These are phyloP conservation scores for Polypterus senegalus DNA, from an alignment of 2,113 vertebrate species.

Conservation along the genomic window DNA sequence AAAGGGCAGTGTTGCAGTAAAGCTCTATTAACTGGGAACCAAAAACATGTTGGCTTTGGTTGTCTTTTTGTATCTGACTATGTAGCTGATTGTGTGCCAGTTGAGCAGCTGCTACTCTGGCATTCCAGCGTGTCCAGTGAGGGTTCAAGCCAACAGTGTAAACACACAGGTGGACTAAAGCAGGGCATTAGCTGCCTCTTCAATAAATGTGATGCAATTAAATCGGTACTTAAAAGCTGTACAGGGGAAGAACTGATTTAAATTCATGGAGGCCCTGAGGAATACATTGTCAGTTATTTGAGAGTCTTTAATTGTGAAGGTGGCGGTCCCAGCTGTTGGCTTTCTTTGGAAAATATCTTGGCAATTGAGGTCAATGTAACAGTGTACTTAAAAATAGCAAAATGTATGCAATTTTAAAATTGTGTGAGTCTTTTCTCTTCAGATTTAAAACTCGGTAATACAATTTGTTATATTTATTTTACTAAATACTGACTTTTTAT, in stretches of 20 bases:
- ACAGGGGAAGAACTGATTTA: conserved; percentile 43
- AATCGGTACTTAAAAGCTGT: conserved; percentile 15
- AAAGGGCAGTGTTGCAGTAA: conserved; percentile 16
- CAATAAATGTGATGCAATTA: neutral
- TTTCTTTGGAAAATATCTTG: neutral
- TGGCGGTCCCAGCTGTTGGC: conserved; percentile 28
- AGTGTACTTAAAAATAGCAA: neutral
- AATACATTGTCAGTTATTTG: conserved; percentile 40
- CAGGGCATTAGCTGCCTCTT: neutral
- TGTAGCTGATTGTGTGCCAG: conserved; percentile 25
- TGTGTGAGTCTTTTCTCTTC: too few species aligned
- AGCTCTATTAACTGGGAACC: neutral
- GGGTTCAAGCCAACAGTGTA: neutral
- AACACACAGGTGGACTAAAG: neutral
- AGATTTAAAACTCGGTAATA: too few species aligned
- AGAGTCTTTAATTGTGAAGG: conserved; percentile 40
- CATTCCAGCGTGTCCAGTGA: neutral
- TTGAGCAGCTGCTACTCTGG: conserved; percentile 17
- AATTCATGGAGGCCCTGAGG: conserved; percentile 37
- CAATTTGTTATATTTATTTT: too few species aligned
- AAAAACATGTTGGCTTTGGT: neutral
- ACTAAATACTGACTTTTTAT: too few species aligned
- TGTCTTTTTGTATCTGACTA: conserved; percentile 3
- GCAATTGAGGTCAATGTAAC: neutral
- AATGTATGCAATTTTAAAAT: too few species aligned